phyloP scores from a whole-genome alignment of 2,888 invertebrate genomes.

The Girardia tigrina region DNA sequence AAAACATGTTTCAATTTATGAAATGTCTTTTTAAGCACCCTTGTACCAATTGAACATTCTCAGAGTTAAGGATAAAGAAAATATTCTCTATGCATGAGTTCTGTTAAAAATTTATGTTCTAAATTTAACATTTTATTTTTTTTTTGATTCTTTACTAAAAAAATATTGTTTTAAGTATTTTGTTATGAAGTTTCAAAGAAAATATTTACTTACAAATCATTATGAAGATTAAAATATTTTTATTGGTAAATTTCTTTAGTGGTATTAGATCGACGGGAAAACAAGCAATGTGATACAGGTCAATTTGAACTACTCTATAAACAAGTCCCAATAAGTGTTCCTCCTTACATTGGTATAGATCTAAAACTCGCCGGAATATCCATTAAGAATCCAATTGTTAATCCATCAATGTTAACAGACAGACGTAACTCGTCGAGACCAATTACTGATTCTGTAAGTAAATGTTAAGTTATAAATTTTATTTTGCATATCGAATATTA shows the following conservation, averaged over 20 bases:
- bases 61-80: too few relatives aligned
- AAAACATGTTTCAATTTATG: too few relatives aligned
- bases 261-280: slow-evolving; percentile 46
- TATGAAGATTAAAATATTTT: too few relatives aligned
- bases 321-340: slow-evolving; percentile 45
- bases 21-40: too few relatives aligned
- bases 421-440: neutral
- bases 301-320: slow-evolving; percentile 49
- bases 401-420: neutral
- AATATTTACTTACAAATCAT: too few relatives aligned
- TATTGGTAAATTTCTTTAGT: slow-evolving; percentile 45
- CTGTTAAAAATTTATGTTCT: too few relatives aligned
- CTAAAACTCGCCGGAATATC: slow-evolving; percentile 38
- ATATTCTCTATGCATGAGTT: too few relatives aligned
- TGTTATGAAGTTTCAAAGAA: too few relatives aligned
- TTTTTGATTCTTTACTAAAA: too few relatives aligned
- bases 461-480: neutral
- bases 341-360: slow-evolving; percentile 49
- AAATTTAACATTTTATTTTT: too few relatives aligned
- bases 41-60: too few relatives aligned
- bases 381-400: neutral
- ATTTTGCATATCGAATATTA: neutral
- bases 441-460: neutral
- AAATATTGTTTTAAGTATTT: too few relatives aligned
- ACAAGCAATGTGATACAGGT: slow-evolving; percentile 48